These are phyloP conservation scores for Gymnarchus niloticus DNA, from an alignment of 2,113 vertebrate genomes.

Conservation along the genomic window DNA sequence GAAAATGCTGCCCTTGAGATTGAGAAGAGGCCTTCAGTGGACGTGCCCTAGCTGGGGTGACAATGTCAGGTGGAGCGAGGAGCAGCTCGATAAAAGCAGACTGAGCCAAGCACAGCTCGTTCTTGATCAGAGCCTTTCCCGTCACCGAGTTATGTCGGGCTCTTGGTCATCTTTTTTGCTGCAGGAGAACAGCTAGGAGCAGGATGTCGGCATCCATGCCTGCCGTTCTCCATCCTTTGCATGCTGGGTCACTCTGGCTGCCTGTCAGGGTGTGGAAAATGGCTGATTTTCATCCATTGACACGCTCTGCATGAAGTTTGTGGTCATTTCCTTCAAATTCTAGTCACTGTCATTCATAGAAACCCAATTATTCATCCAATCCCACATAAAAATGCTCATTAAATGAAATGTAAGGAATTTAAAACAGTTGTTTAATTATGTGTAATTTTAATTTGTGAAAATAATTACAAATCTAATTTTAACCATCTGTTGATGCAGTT, in stretches of 20 bases:
- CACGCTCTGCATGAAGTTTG: background rate
- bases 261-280: background rate
- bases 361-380: background rate
- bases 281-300: background rate
- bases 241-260: background rate
- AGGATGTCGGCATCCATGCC: no score
- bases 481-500: background rate
- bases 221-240: background rate
- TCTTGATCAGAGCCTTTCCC: background rate
- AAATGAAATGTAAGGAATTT: background rate
- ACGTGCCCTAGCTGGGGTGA: background rate
- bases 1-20: background rate
- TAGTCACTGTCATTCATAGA: background rate
- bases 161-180: background rate
- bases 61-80: background rate
- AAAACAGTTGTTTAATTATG: background rate
- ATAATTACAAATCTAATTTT: background rate
- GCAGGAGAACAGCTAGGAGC: background rate
- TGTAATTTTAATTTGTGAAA: background rate
- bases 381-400: background rate
- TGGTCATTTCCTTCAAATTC: background rate
- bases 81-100: background rate
- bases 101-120: background rate
- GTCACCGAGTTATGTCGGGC: background rate
- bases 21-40: background rate